Base-by-base conservation (phyloP, 2,888 invertebrate species). In the Candidula unifasciata region DNA sequence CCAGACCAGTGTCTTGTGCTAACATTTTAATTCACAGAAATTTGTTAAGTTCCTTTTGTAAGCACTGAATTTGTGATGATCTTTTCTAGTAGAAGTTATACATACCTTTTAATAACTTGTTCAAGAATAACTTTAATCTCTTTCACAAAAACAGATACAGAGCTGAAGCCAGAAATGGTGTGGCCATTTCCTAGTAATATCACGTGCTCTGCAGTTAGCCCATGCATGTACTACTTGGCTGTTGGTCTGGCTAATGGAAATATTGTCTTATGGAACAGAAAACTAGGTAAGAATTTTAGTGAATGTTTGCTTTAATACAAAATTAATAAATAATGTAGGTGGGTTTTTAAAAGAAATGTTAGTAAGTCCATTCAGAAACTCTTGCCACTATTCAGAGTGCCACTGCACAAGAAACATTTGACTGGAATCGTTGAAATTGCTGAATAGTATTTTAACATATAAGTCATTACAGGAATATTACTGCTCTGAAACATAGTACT, bases 111-210 rank as follows among this genome's bases (percentile, higher is more conserved):
- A 44, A 44, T 44, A 10, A 44, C 44, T 44, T 71, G 35, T 71
- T 24, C 3, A 71, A 3, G n/a, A 3, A 74, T 52, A 3, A 0
- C 54, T 13, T 54, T 54, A 21, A 30, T 44, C 8, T 74, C 54
- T 74, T 74, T 74, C 54, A 54, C 6, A 0, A 52, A 52, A 77
- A 10, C 88, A 93, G 92, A 93, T 84, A n/a, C 89, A 64, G 92
- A 93, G 71, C 85, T 80, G 37, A 92, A 92, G 73, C 90, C 92
- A 24, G 92, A 93, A 60, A 80, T 91, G 44, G 92, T 93, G 30
- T 92, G 92, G 92, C 92, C 93, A 16, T 89, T 90, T 78, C 89
- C 91, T 21, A 87, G 88, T 68, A 88, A 87, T 30, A 91, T 93
- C 54, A 90, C 90, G 1, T 85, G 89, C 33, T 89, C 91, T 27